These are phyloP conservation scores for Dolichomitus sp. DNA, from an alignment of 2,888 invertebrate species.

Conservation along the genomic window DNA sequence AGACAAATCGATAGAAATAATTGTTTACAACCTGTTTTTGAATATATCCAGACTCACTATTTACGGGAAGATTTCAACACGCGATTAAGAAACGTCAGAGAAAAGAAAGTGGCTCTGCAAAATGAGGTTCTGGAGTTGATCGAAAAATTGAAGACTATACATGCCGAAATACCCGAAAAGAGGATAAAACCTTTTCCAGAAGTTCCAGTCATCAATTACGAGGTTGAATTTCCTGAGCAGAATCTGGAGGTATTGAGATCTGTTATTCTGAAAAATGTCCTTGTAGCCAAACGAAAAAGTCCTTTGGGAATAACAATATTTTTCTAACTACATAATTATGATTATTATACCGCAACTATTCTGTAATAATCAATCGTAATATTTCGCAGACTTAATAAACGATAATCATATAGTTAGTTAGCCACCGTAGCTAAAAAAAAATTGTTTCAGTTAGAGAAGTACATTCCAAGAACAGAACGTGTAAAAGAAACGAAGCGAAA, in stretches of 20 bases:
- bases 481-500: conserved; percentile 74
- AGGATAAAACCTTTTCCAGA: conserved; percentile 86
- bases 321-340: no score
- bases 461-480: conserved; percentile 75
- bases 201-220: conserved; percentile 87
- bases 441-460: conserved; percentile 75
- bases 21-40: not conserved
- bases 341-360: no score
- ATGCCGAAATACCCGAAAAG: conserved; percentile 88
- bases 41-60: conserved; percentile 84
- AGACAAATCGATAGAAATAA: no score
- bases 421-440: not conserved
- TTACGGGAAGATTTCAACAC: conserved; percentile 87
- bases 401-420: no score
- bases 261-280: not conserved
- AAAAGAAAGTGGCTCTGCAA: conserved; percentile 75
- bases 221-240: conserved; percentile 89
- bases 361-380: no score
- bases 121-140: conserved; percentile 71
- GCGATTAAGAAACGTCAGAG: conserved; percentile 77
- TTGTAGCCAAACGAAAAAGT: no score
- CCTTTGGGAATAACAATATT: no score
- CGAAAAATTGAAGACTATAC: conserved; percentile 85
- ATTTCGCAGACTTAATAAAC: no score
- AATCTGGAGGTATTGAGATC: conserved; percentile 86